Evolutionary conservation across 2,888 invertebrate genomes (phyloP).

Genomic region (Drosophila quinaria): DNA sequence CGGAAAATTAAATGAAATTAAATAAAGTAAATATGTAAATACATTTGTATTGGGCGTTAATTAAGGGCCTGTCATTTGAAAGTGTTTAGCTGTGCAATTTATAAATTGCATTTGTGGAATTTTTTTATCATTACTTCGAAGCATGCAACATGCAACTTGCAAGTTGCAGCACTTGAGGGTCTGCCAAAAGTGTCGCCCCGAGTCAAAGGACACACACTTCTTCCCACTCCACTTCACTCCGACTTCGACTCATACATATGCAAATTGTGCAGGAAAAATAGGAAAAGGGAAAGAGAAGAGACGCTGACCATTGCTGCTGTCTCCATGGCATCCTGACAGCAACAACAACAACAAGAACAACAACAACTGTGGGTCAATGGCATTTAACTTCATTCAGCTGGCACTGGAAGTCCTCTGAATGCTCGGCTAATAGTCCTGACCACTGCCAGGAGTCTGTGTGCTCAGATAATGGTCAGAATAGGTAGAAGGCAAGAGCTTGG

Average conservation of each 20-base stretch:
- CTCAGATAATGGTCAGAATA: slow-evolving; percentile 41
- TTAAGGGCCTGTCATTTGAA: slow-evolving; percentile 22
- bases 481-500: background rate
- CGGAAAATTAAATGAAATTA: slow-evolving; percentile 7
- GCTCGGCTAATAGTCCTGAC: slow-evolving; percentile 26
- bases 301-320: slow-evolving; percentile 27
- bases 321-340: slow-evolving; percentile 15
- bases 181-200: slow-evolving; percentile 26
- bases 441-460: slow-evolving; percentile 34
- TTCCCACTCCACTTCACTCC: background rate
- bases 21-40: slow-evolving; percentile 12
- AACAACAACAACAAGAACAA: background rate
- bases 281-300: background rate
- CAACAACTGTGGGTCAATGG: slow-evolving; percentile 49
- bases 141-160: slow-evolving; percentile 5
- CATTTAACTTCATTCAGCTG: slow-evolving; percentile 47
- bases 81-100: slow-evolving; percentile 10
- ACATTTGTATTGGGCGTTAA: slow-evolving; percentile 35
- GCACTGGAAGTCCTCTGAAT: slow-evolving; percentile 26
- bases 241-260: slow-evolving; percentile 33
- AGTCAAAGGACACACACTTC: slow-evolving; percentile 31
- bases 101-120: slow-evolving; percentile 27
- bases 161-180: slow-evolving; percentile 13
- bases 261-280: slow-evolving; percentile 29
- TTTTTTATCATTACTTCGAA: slow-evolving; percentile 21